Evolutionary conservation across 2,113 vertebrate species (phyloP).

Genomic region (Papio anubis): DNA sequence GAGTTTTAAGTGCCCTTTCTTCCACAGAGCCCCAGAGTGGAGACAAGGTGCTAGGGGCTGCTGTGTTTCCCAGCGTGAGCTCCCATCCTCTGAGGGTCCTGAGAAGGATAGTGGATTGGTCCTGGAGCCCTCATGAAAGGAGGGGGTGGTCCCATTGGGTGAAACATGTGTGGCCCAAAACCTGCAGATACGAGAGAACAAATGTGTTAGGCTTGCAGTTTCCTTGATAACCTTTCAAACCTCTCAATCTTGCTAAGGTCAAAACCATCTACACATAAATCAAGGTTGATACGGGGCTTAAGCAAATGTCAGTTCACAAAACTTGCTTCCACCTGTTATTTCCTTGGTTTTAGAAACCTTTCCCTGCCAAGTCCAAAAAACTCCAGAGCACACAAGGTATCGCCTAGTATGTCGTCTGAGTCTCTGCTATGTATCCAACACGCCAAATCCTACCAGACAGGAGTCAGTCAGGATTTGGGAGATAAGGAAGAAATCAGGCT

Average conservation of each 20-base stretch:
- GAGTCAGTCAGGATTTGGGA: neutral
- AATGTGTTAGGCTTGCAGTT: constrained; percentile 41
- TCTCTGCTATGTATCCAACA: neutral
- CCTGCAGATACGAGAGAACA: constrained; percentile 83
- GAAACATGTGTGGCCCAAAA: constrained; percentile 93
- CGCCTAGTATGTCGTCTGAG: neutral
- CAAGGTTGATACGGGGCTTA: neutral
- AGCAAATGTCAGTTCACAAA: neutral
- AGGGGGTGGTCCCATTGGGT: constrained; percentile 92
- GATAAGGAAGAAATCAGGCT: neutral
- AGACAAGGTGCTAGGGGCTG: constrained; percentile 83
- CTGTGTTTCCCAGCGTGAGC: constrained; percentile 93
- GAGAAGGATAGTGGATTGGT: constrained; percentile 96
- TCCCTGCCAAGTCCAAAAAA: neutral
- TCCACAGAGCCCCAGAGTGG: constrained; percentile 27
- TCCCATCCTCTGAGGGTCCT: constrained; percentile 97
- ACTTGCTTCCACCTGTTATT: neutral
- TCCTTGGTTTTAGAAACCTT: neutral
- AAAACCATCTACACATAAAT: neutral
- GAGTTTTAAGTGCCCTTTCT: constrained; percentile 49
- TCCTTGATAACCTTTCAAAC: neutral
- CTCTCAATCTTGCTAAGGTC: neutral
- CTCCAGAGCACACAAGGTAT: neutral
- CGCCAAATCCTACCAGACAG: neutral
- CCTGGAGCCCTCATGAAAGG: constrained; percentile 95